A percentile compares a stretch with the other conserved stretches of the same genome.
These are phyloP conservation scores for Chaetura pelagica DNA, from an alignment of 2,113 vertebrate genomes.

Conservation along the genomic window DNA sequence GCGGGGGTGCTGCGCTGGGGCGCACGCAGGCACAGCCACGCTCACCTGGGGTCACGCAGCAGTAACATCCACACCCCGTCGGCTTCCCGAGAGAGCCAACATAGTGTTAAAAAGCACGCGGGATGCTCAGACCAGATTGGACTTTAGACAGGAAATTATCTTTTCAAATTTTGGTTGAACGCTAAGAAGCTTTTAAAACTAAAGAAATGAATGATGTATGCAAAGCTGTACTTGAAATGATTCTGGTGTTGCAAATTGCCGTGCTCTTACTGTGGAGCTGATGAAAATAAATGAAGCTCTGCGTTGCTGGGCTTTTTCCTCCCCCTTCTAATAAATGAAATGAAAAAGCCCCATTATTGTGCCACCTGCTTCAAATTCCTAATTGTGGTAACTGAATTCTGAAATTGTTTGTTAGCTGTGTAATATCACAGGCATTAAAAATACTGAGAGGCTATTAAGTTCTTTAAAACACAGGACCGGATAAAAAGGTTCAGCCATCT, in stretches of 20 bases:
- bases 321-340: slow-evolving; percentile 78
- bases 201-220: slow-evolving; percentile 70
- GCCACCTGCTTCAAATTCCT: slow-evolving; percentile 86
- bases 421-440: slow-evolving; percentile 78
- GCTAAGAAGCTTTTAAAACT: slow-evolving; percentile 79
- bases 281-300: slow-evolving; percentile 83
- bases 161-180: slow-evolving; percentile 68
- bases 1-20: neutral
- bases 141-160: slow-evolving; percentile 65
- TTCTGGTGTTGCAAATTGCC: slow-evolving; percentile 81
- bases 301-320: slow-evolving; percentile 58
- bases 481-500: slow-evolving; percentile 58
- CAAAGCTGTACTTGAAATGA: slow-evolving; percentile 80
- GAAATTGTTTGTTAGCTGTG: slow-evolving; percentile 82
- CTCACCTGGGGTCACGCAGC: slow-evolving; percentile 47
- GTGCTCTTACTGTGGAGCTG: slow-evolving; percentile 78
- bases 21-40: neutral
- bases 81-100: slow-evolving; percentile 46
- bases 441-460: slow-evolving; percentile 69
- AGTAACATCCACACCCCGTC: neutral
- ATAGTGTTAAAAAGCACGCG: slow-evolving; percentile 60
- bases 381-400: slow-evolving; percentile 85
- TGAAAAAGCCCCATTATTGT: slow-evolving; percentile 82
- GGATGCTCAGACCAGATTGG: slow-evolving; percentile 60
- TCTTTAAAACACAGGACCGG: slow-evolving; percentile 64